Evolutionary conservation across 2,113 vertebrate genomes (phyloP).

Genomic region (Apteryx owenii): DNA sequence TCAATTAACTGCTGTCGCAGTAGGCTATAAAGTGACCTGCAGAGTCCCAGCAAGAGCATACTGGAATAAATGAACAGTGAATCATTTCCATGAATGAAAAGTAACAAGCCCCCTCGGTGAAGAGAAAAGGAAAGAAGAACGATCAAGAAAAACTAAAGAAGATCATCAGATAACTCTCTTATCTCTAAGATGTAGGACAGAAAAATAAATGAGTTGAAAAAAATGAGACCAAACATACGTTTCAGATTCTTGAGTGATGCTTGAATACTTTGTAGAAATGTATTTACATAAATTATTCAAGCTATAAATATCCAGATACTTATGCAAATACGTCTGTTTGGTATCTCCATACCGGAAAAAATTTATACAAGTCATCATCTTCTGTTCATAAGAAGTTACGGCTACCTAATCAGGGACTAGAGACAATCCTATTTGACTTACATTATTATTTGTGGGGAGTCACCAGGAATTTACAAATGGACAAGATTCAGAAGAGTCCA

Average conservation of each 20-base stretch:
- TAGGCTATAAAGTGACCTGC: neutral
- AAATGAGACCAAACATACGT: neutral
- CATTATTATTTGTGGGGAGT: neutral
- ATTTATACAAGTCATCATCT: neutral
- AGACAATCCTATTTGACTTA: neutral
- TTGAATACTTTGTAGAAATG: neutral
- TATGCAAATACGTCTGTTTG: fast-evolving
- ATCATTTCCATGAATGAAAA: conserved; percentile 56
- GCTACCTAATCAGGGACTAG: neutral
- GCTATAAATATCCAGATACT: neutral
- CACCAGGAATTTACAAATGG: neutral
- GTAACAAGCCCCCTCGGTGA: neutral
- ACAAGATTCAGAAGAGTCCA: neutral
- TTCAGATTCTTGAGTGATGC: neutral
- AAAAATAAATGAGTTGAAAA: neutral
- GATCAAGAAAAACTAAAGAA: neutral
- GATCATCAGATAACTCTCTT: neutral
- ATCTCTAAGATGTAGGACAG: neutral
- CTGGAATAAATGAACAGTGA: conserved; percentile 27
- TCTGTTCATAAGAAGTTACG: neutral
- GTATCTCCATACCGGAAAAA: neutral
- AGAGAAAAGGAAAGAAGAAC: neutral
- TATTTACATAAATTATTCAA: neutral
- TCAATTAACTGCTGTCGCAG: conserved; percentile 30
- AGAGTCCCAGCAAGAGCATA: conserved; percentile 13